These are phyloP conservation scores for Spea bombifrons DNA, from an alignment of 2,113 vertebrate species.

Conservation along the genomic window DNA sequence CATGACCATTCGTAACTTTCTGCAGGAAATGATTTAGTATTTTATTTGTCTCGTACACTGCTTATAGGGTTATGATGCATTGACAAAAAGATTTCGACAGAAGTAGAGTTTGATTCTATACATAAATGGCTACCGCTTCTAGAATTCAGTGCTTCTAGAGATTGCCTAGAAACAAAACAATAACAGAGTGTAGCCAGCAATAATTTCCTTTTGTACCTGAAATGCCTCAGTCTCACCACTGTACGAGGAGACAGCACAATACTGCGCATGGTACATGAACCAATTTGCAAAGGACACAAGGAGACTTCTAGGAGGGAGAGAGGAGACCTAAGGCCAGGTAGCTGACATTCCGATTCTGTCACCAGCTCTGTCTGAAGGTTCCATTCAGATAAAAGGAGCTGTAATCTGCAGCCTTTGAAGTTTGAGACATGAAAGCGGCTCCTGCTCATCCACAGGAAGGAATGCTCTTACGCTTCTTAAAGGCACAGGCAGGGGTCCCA, in stretches of 20 bases:
- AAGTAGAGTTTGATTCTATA: no score
- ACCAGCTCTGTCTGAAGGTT: conserved; percentile 54
- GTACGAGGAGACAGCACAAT: conserved; percentile 9
- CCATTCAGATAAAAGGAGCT: conserved; percentile 64
- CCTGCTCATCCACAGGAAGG: conserved; percentile 55
- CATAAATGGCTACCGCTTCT: no score
- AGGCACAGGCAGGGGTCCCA: conserved; percentile 53
- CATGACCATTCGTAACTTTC: no score
- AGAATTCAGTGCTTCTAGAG: no score
- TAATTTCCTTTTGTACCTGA: not conserved
- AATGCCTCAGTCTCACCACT: not conserved
- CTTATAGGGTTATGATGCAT: no score
- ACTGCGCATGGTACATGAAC: not conserved
- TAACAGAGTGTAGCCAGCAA: no score
- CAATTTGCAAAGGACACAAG: conserved; percentile 25
- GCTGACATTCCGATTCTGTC: conserved; percentile 43
- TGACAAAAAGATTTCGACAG: no score
- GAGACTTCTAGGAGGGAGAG: conserved; percentile 5
- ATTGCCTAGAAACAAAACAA: no score
- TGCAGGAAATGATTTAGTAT: no score
- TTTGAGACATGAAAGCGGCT: conserved; percentile 62
- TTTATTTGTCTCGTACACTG: no score
- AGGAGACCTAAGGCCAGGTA: conserved; percentile 33
- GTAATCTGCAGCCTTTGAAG: conserved; percentile 67
- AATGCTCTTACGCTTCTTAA: conserved; percentile 54